Base-by-base conservation (phyloP, 1,140 invertebrate genomes). In the Brachionus asplanchnoidis region DNA sequence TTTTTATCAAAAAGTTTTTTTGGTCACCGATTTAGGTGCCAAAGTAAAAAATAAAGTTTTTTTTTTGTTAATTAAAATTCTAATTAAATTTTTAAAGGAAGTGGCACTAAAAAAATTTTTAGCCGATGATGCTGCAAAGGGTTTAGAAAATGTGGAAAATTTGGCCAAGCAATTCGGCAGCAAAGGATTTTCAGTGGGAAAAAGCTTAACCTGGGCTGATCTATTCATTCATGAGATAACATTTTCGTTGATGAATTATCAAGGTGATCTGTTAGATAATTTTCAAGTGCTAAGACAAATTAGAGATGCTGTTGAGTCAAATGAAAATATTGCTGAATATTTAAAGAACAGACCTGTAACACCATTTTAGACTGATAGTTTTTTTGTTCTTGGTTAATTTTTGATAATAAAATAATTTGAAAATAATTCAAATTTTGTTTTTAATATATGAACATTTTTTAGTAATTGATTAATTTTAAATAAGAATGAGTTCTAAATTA, bases 221-320 rank as follows among this genome's bases (percentile, higher is more conserved):
- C 60, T 82, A 7, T 82, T 82, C n/a, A 68, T 82, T 60, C 79
- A 82, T 60, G 79, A 82, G n/a, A 82, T 82, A 20, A 82, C 79
- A 14, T 68, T 14, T 82, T 65, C 53, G 26, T 26, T 82, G 23
- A 36, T 82, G 20, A 82, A 60, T 26, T 68, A 82, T 68, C 28
- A 82, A 36, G 26, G 7, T 20, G n/a, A 68, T 68, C 9, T 82
- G 26, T 82, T 82, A 32, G 79, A 82, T 65, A 17, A 40, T 28
- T 82, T 82, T 32, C 23, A 82, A 42, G 46, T 36, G 14, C 32
- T 82, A 20, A 82, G n/a, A 82, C 17, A 56, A 17, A 68, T 82
- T 44, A 40, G 79, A 60, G 8, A 42, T 7, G 56, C 53, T 23
- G 79, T 82, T 2, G 79, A 82, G 42, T 44, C 53, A 4, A 82